Evolutionary conservation across 2,888 invertebrate species (phyloP).

Genomic region (Fabriciana adippe): DNA sequence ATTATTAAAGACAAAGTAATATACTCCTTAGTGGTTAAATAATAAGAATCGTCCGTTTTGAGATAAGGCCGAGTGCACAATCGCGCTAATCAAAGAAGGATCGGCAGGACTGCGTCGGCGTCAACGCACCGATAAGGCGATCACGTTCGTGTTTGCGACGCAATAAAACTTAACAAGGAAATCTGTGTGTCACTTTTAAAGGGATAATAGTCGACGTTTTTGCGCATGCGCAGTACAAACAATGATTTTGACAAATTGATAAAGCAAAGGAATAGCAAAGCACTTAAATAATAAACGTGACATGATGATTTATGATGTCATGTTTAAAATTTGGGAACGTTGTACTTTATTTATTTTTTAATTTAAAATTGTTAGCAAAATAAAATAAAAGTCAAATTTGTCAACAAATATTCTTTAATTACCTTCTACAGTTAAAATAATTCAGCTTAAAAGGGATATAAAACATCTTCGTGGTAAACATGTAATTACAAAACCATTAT

Average conservation of each 20-base stretch:
- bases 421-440: too few species aligned
- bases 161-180: constrained; percentile 48
- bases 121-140: constrained; percentile 47
- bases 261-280: constrained; percentile 20
- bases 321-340: neutral
- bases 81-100: constrained; percentile 48
- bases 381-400: too few species aligned
- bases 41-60: neutral
- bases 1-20: neutral
- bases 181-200: constrained; percentile 36
- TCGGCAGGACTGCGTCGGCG: constrained; percentile 52
- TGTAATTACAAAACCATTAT: too few species aligned
- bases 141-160: constrained; percentile 49
- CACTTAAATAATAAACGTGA: constrained; percentile 2
- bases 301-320: neutral
- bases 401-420: too few species aligned
- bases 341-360: too few species aligned
- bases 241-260: constrained; percentile 35
- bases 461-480: too few species aligned
- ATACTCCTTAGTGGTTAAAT: neutral
- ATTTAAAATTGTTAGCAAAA: too few species aligned
- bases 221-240: constrained; percentile 28
- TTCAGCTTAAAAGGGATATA: too few species aligned
- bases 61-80: constrained; percentile 35
- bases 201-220: constrained; percentile 37